Evolutionary conservation across 2,113 vertebrate genomes (phyloP), one percentile per base, ranked within the genome.

Genomic region (Xiphophorus couchianus): DNA sequence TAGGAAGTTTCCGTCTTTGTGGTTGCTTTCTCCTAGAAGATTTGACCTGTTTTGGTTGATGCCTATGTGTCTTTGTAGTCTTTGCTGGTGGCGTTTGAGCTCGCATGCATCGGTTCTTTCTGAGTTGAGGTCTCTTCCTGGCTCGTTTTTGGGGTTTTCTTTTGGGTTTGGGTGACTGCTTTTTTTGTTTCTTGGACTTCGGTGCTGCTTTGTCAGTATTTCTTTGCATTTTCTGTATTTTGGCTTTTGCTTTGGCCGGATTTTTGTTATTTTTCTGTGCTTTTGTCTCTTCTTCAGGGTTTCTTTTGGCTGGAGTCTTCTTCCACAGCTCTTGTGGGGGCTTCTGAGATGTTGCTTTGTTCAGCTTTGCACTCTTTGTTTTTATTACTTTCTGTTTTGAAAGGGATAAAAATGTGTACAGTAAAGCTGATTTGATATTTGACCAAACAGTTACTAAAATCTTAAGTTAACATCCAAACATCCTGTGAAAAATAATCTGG

Each of bases 261-360:
- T 19, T 48, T 19, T 19, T 48, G 5, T 17, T 5, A 0, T 15
- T 48, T 48, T 48, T 48, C 44, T 80, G 62, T 60, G 66, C 25
- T 22, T 58, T 74, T 19, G 28, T 63, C 35, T n/a, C 44, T 74
- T 9, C 0, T 73, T 80, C 71, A 3, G 48, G 25, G 14, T 19
- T 51, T 60, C 66, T 75, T 0, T 19, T 48, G 22, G 51, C 4
- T 58, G 11, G 13, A 31, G 25, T 61, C 27, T 25, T 63, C 15
- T 62, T 65, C 39, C 42, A 70, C 15, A 28, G n/a, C 44, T 74
- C 39, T 33, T 3, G 17, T 62, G 68, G 82, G 61, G 37, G 60
- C 30, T 71, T 66, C 44, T 5, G 44, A 35, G 73, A 17, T 66
- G 62, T 66, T 71, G 51, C 31, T 19, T 15, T 0, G 3, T 10